Conservation (phyloP, 2,888 invertebrate species). For the Pantelozetes paolii region DNA sequence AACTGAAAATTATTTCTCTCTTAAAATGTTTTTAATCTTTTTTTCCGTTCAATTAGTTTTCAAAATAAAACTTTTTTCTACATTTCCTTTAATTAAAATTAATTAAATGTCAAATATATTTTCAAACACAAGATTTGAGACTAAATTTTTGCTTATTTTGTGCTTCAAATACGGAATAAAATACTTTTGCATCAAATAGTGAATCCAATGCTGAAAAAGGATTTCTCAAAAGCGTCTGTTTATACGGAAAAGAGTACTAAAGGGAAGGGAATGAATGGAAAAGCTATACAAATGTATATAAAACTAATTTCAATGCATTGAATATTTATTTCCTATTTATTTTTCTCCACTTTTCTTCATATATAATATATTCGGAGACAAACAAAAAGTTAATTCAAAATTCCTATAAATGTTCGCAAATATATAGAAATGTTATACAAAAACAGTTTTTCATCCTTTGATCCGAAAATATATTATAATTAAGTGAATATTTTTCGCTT, state of each 20-base stretch:
- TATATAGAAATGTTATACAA: too few relatives aligned
- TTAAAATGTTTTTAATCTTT: not conserved
- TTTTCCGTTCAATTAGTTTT: not conserved
- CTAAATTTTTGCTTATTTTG: not conserved
- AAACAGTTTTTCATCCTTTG: too few relatives aligned
- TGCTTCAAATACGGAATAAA: too few relatives aligned
- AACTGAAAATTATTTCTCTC: not conserved
- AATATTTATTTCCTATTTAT: not conserved
- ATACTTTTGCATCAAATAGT: too few relatives aligned
- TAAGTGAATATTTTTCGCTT: too few relatives aligned
- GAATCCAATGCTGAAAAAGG: too few relatives aligned
- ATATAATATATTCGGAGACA: not conserved
- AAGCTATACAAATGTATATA: not conserved
- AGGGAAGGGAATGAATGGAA: not conserved
- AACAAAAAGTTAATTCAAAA: too few relatives aligned
- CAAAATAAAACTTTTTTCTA: not conserved
- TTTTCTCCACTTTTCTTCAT: not conserved
- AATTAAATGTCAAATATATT: not conserved
- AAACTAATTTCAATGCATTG: slow-evolving; percentile 13
- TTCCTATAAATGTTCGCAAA: not conserved
- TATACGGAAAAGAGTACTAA: too few relatives aligned
- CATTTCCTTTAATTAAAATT: not conserved
- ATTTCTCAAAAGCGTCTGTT: too few relatives aligned
- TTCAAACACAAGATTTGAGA: not conserved
- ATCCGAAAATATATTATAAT: too few relatives aligned